These are phyloP conservation scores for Pangasius sanitwongsei DNA, from an alignment of 2,797 vertebrate species.

Conservation along the genomic window DNA sequence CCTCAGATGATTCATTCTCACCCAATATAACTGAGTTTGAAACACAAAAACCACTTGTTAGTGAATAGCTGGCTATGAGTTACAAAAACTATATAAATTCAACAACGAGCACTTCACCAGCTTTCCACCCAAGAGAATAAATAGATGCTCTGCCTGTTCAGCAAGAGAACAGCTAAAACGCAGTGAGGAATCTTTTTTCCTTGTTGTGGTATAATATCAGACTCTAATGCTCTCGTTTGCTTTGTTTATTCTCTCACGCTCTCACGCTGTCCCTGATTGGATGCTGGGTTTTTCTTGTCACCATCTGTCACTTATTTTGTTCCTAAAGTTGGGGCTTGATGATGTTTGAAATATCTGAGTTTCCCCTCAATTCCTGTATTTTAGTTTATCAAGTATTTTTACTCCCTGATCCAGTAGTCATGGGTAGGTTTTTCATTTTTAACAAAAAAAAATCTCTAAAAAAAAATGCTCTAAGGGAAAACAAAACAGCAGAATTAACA, in stretches of 20 bases:
- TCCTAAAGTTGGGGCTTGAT: background rate
- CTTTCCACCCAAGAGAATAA: background rate
- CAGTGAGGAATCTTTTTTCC: background rate
- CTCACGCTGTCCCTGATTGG: background rate
- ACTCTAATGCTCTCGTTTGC: background rate
- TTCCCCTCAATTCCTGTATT: background rate
- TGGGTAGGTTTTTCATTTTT: no score
- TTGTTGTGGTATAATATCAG: background rate
- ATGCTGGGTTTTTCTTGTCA: background rate
- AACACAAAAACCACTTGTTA: background rate
- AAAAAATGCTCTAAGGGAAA: background rate
- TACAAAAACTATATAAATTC: background rate
- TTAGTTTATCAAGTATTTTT: background rate
- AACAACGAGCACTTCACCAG: background rate
- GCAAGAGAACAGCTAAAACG: background rate
- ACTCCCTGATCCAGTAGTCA: background rate
- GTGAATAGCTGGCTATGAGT: background rate
- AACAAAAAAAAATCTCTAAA: background rate
- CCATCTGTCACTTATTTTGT: background rate
- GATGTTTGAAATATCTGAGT: background rate
- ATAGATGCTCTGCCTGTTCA: background rate
- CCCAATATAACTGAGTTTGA: no score
- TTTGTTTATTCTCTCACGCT: background rate
- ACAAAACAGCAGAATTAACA: background rate
- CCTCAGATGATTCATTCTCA: background rate